Conservation (phyloP, 2,888 invertebrate genomes). For the Sinopyrophorus schimmeli region DNA sequence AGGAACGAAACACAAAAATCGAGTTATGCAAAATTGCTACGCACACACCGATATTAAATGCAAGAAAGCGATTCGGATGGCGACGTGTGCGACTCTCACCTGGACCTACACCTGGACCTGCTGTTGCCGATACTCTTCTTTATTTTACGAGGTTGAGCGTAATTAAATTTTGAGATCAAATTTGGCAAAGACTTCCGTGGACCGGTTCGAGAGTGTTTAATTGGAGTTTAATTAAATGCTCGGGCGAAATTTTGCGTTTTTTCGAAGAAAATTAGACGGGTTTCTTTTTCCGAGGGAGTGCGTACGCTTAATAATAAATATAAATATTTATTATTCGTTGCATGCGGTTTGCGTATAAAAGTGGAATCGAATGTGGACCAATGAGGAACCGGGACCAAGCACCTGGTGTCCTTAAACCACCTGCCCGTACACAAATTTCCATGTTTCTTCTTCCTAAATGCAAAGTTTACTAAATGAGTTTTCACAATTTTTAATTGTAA, state of each 20-base stretch:
- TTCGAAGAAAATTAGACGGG: no score
- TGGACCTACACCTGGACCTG: slow-evolving; percentile 29
- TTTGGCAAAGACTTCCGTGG: slow-evolving; percentile 27
- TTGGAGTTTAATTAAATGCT: slow-evolving; percentile 7
- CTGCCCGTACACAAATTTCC: slow-evolving; percentile 47
- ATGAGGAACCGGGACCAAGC: slow-evolving; percentile 45
- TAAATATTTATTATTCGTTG: slow-evolving; percentile 21
- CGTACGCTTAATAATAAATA: no score
- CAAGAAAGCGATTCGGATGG: slow-evolving; percentile 22
- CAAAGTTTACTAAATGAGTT: slow-evolving; percentile 9
- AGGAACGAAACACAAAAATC: slow-evolving; percentile 5
- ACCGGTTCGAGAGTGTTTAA: slow-evolving; percentile 31
- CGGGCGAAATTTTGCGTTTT: no score
- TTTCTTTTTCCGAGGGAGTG: no score
- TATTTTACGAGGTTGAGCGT: slow-evolving; percentile 30
- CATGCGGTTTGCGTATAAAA: slow-evolving; percentile 32
- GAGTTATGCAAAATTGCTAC: slow-evolving; percentile 17
- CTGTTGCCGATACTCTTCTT: slow-evolving; percentile 23
- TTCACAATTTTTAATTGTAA: no score
- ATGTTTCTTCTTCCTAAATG: slow-evolving; percentile 27
- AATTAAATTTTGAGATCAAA: slow-evolving; percentile 32
- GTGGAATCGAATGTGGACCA: slow-evolving; percentile 51
- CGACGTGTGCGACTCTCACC: slow-evolving; percentile 30
- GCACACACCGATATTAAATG: slow-evolving; percentile 12
- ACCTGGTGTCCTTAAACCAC: slow-evolving; percentile 50